phyloP scores from a whole-genome alignment of 2,113 vertebrate genomes.

The Turdus rufiventris region DNA sequence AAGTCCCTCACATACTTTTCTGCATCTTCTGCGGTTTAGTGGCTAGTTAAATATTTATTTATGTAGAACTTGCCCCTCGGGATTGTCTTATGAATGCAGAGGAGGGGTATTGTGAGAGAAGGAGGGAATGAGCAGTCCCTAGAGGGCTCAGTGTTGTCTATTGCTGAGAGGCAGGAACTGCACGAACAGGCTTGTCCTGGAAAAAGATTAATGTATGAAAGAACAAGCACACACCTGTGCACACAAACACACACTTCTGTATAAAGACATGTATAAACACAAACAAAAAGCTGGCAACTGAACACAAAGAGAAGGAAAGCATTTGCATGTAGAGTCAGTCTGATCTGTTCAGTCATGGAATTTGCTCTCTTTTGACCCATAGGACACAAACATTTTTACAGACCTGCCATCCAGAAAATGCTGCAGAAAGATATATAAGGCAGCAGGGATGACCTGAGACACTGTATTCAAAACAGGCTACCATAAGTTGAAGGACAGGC shows the following conservation, averaged over 20 bases:
- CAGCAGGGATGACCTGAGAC: neutral
- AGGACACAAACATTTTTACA: neutral
- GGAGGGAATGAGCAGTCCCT: neutral
- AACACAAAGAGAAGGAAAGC: neutral
- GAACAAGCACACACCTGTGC: neutral
- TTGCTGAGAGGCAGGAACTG: neutral
- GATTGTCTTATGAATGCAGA: conserved; percentile 11
- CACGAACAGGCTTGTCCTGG: neutral
- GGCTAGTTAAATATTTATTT: conserved; percentile 51
- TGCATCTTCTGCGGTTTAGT: neutral
- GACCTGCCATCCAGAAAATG: neutral
- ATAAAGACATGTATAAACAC: neutral
- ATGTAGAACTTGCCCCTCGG: neutral
- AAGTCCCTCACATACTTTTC: neutral
- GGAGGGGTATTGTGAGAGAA: neutral
- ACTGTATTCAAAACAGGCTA: neutral
- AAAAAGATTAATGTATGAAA: neutral
- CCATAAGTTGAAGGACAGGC: neutral
- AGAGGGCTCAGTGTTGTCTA: neutral
- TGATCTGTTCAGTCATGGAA: neutral
- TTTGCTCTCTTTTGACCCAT: neutral
- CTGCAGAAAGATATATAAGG: neutral
- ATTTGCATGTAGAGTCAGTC: neutral
- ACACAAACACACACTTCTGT: neutral
- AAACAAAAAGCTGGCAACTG: neutral